Evolutionary conservation across 2,113 vertebrate species (phyloP), one percentile per base, ranked within the genome.

Genomic region (Rana temporaria): DNA sequence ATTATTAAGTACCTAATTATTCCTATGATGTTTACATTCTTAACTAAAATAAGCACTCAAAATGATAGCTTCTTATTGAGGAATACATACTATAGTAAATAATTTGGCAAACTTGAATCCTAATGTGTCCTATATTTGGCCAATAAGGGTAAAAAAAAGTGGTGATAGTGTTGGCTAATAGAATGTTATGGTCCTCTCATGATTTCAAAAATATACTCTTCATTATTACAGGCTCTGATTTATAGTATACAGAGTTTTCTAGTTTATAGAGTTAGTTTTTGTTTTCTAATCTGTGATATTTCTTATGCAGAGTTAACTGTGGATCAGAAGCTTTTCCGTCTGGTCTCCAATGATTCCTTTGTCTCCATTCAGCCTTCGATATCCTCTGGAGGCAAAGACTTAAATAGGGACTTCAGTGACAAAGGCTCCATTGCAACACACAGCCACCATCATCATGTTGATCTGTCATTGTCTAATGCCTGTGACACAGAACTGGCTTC

Each of bases 271-370:
- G 7, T 55, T 0, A 0, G 11, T 9, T 67, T 19, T 18, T 38
- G 18, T 67, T 17, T 67, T 34, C 16, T 67, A 84, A 81, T 19
- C 84, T 88, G 3, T 85, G 87, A 88, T 91, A 19, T 91, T 52
- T 92, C 11, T 85, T 66, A 20, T 86, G 87, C 87, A 99, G 98
- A 98, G 94, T 88, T 99, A 90, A 92, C 95, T 82, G 91, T 94
- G 15, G 97, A 99, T 86, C 91, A 94, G 86, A 98, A 98, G 93
- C 96, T 98, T 91, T 98, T 97, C 91, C 96, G 95, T 90, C 93
- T 98, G 77, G 93, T 98, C 86, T 96, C 97, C 90, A 97, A 97
- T 38, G 97, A 97, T 90, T 99, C 98, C 19, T 99, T 99, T 90
- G 94, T 97, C 85, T 99, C 97, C 87, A 91, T 98, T 92, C 97